phyloP scores from a whole-genome alignment of 2,888 invertebrate genomes.

The Tuta absoluta region DNA sequence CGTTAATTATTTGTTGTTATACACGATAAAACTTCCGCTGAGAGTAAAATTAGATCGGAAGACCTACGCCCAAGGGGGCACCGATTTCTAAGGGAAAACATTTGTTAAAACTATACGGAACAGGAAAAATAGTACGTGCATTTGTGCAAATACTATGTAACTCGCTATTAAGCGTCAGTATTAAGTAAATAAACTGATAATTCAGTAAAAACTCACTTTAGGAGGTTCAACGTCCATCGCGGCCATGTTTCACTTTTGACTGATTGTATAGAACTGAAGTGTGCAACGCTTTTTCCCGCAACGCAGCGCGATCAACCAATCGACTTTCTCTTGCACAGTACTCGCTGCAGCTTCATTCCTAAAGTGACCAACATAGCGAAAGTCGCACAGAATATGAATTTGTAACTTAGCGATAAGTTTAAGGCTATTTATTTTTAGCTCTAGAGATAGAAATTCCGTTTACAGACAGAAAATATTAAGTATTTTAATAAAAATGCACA shows the following conservation, averaged over 20 bases:
- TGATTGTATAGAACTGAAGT: conserved; percentile 52
- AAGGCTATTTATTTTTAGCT: not conserved
- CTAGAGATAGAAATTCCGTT: not conserved
- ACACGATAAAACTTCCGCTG: conserved; percentile 21
- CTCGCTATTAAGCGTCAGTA: conserved; percentile 7
- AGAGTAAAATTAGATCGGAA: conserved; percentile 16
- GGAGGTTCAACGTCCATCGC: conserved; percentile 76
- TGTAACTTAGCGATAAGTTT: not conserved
- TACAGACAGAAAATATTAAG: too few relatives aligned
- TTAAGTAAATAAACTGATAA: conserved; percentile 35
- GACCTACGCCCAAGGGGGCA: conserved; percentile 21
- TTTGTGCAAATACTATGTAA: not conserved
- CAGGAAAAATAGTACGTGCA: not conserved
- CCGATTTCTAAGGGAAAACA: conserved; percentile 25
- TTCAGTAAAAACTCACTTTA: conserved; percentile 63
- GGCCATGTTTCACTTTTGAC: conserved; percentile 81
- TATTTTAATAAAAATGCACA: not conserved
- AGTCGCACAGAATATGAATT: not conserved
- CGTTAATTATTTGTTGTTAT: conserved; percentile 16
- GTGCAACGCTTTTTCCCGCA: conserved; percentile 31
- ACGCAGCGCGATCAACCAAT: conserved; percentile 26
- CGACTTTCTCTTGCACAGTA: conserved; percentile 12
- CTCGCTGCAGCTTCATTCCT: conserved; percentile 43
- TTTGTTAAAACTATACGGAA: not conserved
- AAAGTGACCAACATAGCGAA: conserved; percentile 38